phyloP scores from a whole-genome alignment of 2,888 invertebrate species.

The Cephus runcator region DNA sequence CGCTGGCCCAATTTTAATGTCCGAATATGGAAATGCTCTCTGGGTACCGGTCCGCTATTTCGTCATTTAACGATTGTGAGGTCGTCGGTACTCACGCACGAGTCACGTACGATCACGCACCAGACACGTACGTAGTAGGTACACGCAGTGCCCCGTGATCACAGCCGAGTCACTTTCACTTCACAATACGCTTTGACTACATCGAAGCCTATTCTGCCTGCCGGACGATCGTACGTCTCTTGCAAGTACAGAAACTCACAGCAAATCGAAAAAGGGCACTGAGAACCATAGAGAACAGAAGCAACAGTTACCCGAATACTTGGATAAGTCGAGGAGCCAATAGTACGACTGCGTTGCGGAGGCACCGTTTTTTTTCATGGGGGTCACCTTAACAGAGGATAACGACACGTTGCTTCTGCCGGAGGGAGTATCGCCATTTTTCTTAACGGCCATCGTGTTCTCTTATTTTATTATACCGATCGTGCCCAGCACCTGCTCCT shows the following conservation, averaged over 20 bases:
- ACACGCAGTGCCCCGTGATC: neutral
- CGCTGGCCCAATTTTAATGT: slow-evolving; percentile 34
- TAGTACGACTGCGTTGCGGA: neutral
- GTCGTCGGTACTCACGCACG: neutral
- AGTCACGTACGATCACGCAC: neutral
- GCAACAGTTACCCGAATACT: neutral
- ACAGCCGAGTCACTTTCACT: neutral
- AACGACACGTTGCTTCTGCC: neutral
- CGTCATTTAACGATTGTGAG: slow-evolving; percentile 21
- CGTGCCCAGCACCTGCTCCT: neutral
- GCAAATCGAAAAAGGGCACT: neutral
- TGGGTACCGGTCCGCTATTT: slow-evolving; percentile 28
- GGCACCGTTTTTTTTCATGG: neutral
- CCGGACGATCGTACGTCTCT: neutral
- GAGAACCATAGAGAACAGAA: neutral
- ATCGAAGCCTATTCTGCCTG: neutral
- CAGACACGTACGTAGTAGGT: neutral
- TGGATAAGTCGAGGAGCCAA: neutral
- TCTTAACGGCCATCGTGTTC: neutral
- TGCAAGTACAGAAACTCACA: neutral
- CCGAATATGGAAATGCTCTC: slow-evolving; percentile 28
- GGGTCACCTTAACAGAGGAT: neutral
- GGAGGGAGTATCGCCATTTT: neutral
- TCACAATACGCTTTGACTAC: neutral
- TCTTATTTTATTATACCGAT: neutral